Base-by-base conservation (phyloP, 2,888 invertebrate genomes). In the Caenorhabditis sp. region DNA sequence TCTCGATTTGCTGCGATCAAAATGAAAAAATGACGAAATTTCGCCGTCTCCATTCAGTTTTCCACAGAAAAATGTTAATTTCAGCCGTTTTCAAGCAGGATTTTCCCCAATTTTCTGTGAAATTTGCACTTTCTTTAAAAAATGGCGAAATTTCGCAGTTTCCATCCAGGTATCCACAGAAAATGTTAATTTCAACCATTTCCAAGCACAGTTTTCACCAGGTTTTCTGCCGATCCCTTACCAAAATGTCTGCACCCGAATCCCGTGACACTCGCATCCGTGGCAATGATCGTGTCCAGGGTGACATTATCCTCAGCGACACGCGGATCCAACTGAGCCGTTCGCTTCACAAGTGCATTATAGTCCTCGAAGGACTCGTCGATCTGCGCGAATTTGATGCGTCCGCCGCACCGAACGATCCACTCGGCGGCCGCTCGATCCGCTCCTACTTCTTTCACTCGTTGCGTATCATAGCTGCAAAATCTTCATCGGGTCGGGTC, bases 381-480 rank as follows among this genome's bases (percentile, higher is more conserved):
- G 51, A 87, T 85, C 37, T 82, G 78, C 2, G 51, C 56, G 35
- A 70, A 84, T 62, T 78, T 81, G 67, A 83, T 68, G n/a, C 67
- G 50, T 22, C 86, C 86, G 2, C 97, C 97, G 93, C 97, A 97
- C 85, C 95, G 94, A 32, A 98, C 93, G 6, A 98, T 93, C 98
- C 98, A 98, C 92, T 98, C 98, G 0, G 97, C 97, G 92, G 97
- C 97, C 3, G 95, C 95, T 67, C 96, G 93, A 92, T 98, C 96
- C 0, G 97, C 95, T 0, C 98, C 98, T 51, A 96, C 85, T 77
- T 88, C 87, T 62, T 87, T 87, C 47, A 89, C 86, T 51, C 89
- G 85, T 62, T 86, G 80, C 22, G 61, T 68, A 69, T 89, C 89
- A 62, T 88, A 88, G 67, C 88, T 88, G 80, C 56, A 87, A 67